phyloP scores from a whole-genome alignment of 1,140 invertebrate species.

The Orchestia grillus region DNA sequence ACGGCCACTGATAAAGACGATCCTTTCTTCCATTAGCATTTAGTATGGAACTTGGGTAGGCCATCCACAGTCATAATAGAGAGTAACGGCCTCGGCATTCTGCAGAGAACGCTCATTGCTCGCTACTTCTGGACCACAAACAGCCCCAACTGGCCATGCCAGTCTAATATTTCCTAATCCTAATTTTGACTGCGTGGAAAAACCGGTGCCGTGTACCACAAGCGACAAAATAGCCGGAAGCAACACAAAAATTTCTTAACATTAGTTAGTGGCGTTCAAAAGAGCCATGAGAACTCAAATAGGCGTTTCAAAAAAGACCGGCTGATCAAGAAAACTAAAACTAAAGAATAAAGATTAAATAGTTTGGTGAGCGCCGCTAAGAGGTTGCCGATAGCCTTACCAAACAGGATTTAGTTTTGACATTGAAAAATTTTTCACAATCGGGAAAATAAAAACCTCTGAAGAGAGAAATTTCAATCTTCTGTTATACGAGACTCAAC shows the following conservation, averaged over 20 bases:
- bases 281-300: not conserved
- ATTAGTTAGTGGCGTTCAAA: not conserved
- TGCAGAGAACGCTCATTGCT: constrained; percentile 50
- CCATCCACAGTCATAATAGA: constrained; percentile 54
- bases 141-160: constrained; percentile 28
- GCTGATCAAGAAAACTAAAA: not conserved
- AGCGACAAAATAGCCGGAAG: not conserved
- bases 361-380: not conserved
- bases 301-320: not conserved
- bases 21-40: constrained; percentile 55
- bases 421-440: too few species aligned
- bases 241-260: not conserved
- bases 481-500: too few species aligned
- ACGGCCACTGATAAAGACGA: constrained; percentile 28
- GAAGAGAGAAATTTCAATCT: too few species aligned
- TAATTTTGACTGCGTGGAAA: constrained; percentile 11
- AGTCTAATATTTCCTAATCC: constrained; percentile 35
- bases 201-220: not conserved
- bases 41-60: constrained; percentile 54
- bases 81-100: constrained; percentile 49
- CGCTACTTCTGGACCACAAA: constrained; percentile 39
- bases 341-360: not conserved
- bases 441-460: too few species aligned
- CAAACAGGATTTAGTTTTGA: too few species aligned
- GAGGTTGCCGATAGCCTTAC: not conserved